phyloP scores from a whole-genome alignment of 2,797 vertebrate genomes.

The Neosilurus hyrtlii region DNA sequence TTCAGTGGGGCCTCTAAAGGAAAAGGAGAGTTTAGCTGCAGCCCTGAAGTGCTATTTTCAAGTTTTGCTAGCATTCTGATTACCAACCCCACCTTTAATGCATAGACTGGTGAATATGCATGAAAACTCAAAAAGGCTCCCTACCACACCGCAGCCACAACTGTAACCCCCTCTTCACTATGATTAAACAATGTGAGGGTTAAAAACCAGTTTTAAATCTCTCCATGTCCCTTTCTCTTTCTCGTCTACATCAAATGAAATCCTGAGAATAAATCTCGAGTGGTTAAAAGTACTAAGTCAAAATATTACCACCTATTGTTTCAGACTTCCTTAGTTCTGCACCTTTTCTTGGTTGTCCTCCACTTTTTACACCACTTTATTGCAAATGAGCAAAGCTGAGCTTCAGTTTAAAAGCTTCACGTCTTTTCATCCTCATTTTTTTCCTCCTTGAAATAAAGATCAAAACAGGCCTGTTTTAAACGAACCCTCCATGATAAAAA shows the following conservation, averaged over 20 bases:
- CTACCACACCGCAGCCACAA: background rate
- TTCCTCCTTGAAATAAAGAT: slow-evolving; percentile 12
- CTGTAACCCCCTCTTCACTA: no score
- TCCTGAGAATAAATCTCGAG: background rate
- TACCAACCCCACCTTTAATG: background rate
- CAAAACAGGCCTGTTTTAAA: slow-evolving; percentile 6
- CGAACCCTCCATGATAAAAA: slow-evolving; percentile 1
- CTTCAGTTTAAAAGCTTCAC: background rate
- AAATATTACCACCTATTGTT: background rate
- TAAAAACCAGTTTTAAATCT: background rate
- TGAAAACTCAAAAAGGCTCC: background rate
- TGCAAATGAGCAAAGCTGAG: background rate
- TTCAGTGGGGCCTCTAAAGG: no score
- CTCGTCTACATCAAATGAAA: background rate
- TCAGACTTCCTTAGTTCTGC: no score
- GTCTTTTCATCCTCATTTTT: background rate
- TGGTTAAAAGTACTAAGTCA: background rate
- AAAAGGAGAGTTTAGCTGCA: no score
- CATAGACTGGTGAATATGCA: background rate
- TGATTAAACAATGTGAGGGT: background rate
- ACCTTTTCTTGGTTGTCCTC: background rate
- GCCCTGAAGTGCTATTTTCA: no score
- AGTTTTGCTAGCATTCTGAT: no score
- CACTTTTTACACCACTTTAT: background rate
- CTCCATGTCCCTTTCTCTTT: slow-evolving; percentile 1